Evolutionary conservation across 1,140 invertebrate genomes (phyloP).

Genomic region (Trichonephila inaurata): DNA sequence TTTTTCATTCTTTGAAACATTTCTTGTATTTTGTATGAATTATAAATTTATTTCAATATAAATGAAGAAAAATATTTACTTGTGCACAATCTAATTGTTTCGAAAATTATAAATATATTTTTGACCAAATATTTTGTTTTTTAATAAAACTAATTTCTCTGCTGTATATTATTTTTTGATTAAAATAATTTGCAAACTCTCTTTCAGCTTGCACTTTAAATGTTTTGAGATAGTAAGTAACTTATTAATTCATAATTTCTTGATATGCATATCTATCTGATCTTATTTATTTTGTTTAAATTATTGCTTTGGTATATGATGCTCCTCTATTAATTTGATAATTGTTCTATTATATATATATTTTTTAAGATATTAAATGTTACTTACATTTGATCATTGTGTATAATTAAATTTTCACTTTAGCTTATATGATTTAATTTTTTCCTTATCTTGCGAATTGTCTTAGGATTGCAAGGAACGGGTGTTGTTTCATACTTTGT

Average conservation of each 20-base stretch:
- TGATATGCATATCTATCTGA: neutral
- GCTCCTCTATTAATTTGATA: neutral
- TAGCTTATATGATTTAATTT: neutral
- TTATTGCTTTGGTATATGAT: neutral
- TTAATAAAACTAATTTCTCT: neutral
- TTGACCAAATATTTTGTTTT: neutral
- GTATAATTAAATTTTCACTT: neutral
- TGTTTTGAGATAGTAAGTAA: neutral
- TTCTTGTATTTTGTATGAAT: too few species aligned
- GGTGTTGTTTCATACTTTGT: constrained; percentile 90
- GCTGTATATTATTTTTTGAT: neutral
- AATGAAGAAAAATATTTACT: too few species aligned
- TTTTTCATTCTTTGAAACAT: too few species aligned
- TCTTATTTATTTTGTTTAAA: neutral
- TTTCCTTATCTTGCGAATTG: neutral
- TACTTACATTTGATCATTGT: neutral
- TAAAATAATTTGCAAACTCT: neutral
- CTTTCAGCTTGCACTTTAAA: neutral
- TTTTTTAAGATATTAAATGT: neutral
- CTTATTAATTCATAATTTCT: neutral
- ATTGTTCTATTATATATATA: neutral
- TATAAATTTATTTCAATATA: too few species aligned
- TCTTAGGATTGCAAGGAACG: constrained; percentile 80
- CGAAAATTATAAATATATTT: too few species aligned
- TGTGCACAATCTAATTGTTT: too few species aligned